A percentile compares a stretch with the other conserved stretches of the same genome.
phyloP scores from a whole-genome alignment of 2,113 vertebrate species.

The Chelonoidis abingdonii region DNA sequence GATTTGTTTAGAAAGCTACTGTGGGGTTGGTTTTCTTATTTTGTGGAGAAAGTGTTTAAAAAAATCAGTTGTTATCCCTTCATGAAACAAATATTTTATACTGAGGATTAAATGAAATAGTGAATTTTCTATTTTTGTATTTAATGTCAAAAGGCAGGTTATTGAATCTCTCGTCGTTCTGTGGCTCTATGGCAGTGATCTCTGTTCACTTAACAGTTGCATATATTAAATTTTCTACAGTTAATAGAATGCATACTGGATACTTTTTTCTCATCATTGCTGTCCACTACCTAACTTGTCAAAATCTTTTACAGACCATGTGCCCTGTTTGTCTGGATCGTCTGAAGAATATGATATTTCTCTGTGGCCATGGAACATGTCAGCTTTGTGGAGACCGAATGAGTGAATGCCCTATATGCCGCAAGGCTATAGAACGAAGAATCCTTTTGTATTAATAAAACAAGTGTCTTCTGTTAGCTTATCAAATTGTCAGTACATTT shows the following conservation, averaged over 20 bases:
- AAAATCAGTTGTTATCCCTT: background rate
- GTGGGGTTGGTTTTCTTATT: background rate
- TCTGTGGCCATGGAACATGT: constrained; percentile 97
- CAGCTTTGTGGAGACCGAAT: constrained; percentile 98
- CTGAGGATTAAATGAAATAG: background rate
- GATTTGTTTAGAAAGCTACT: background rate
- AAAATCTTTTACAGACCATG: constrained; percentile 90
- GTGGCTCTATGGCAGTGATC: background rate
- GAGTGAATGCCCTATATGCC: constrained; percentile 99
- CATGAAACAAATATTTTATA: background rate
- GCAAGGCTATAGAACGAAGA: constrained; percentile 97
- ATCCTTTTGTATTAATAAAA: constrained; percentile 92
- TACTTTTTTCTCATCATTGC: background rate
- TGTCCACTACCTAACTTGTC: constrained; percentile 18
- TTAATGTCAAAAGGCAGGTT: background rate
- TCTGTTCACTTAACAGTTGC: background rate
- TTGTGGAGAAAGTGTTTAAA: background rate
- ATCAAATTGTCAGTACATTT: constrained; percentile 14
- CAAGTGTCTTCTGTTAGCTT: constrained; percentile 29
- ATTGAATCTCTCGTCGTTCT: background rate
- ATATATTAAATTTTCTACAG: background rate
- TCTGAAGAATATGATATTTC: constrained; percentile 99
- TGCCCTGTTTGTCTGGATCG: constrained; percentile 98
- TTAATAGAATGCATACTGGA: background rate
- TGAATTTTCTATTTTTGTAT: background rate